These are phyloP conservation scores for Euplagia quadripunctaria DNA, from an alignment of 2,888 invertebrate genomes.

Conservation along the genomic window DNA sequence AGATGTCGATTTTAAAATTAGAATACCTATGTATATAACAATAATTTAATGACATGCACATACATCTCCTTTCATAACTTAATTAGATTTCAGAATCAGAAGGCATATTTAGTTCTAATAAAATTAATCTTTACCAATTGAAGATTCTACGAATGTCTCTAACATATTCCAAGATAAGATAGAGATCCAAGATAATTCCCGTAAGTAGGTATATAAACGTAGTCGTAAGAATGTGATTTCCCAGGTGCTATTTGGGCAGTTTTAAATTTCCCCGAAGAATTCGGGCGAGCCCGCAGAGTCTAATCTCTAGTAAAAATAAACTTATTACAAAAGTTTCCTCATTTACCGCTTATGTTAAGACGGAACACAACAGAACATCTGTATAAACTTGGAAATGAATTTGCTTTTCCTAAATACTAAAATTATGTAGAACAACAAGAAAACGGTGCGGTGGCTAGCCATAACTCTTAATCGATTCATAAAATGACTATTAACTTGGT, in stretches of 20 bases:
- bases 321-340: slow-evolving; percentile 67
- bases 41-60: no score
- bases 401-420: slow-evolving; percentile 41
- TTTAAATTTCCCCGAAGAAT: slow-evolving; percentile 69
- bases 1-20: no score
- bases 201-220: slow-evolving; percentile 1
- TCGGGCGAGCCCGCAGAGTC: slow-evolving; percentile 56
- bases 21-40: no score
- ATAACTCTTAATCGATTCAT: slow-evolving; percentile 38
- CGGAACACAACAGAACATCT: slow-evolving; percentile 52
- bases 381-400: slow-evolving; percentile 45
- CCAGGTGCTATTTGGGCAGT: slow-evolving; percentile 66
- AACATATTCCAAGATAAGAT: slow-evolving; percentile 20
- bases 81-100: no score
- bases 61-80: no score
- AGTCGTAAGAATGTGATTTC: slow-evolving; percentile 54
- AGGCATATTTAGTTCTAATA: no score
- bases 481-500: slow-evolving; percentile 31
- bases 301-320: slow-evolving; percentile 63
- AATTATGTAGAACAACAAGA: slow-evolving; percentile 35
- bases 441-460: slow-evolving; percentile 26
- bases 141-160: not conserved
- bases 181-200: slow-evolving; percentile 4
- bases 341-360: slow-evolving; percentile 60
- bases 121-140: no score